Base-by-base conservation (phyloP, 2,797 vertebrate genomes). In the Graptemys geographica region DNA sequence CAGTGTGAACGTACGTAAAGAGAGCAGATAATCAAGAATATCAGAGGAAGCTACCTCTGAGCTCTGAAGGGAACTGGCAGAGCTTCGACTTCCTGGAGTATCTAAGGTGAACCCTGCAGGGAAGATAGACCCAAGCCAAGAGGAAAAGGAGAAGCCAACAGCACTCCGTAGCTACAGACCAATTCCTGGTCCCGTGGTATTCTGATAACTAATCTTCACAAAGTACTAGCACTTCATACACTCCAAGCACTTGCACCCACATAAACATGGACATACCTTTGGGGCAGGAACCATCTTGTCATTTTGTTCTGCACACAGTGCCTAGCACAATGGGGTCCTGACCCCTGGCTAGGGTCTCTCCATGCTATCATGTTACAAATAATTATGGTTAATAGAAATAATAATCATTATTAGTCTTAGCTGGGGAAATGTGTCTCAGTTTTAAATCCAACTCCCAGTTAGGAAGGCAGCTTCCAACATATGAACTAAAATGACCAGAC, bases 401-500 rank as follows among this genome's bases (percentile, higher is more conserved):
- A 69, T n/a, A 37, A 69, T 55, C 21, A 55, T 9, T 5, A 23
- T 23, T 41, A 41, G n/a, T 72, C n/a, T 21, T 37, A 72, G 11
- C n/a, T 72, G 65, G 10, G 19, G 33, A 41, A 41, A 37, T 11
- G 4, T 10, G 11, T 83, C 76, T 92, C 1, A 0, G 10, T 47
- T 93, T 84, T 83, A 8, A 80, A 81, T 93, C 93, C 80, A 90
- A 6, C 59, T 94, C 76, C 55, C 86, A 55, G 52, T 3, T 25
- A 80, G 74, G 59, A 57, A 72, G 55, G 10, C n/a, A 65, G 13
- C 21, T 92, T 89, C 86, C 88, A 0, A 55, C 1, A 8, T n/a
- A 25, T 52, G n/a, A 11, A 52, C 37, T 33, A 49, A 90, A 44
- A 37, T 72, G 10, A 37, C 65, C 16, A 85, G 56, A 55, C 11